A percentile compares a stretch with the other conserved stretches of the same genome.
phyloP scores from a whole-genome alignment of 2,113 vertebrate species.

The Rhabdomys dilectus region DNA sequence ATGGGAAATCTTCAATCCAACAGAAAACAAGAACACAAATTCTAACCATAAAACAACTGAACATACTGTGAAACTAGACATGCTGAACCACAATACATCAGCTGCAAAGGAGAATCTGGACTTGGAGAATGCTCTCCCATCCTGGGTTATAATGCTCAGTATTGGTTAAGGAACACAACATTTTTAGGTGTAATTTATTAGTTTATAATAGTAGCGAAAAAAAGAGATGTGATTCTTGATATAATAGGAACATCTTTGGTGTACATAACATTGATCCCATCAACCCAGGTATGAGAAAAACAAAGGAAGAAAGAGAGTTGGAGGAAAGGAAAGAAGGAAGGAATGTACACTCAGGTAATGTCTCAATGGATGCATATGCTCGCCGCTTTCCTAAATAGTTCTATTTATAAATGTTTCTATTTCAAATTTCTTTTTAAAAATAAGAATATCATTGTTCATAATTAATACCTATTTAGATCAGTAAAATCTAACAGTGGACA shows the following conservation, averaged over 20 bases:
- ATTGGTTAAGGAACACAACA: not conserved
- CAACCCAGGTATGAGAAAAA: rapidly evolving
- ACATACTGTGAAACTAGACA: not conserved
- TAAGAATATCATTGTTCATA: not conserved
- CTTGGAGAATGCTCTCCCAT: not conserved
- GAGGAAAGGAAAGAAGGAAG: not conserved
- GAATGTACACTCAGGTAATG: not conserved
- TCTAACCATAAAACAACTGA: not conserved
- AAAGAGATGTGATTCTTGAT: not conserved
- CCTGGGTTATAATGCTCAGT: not conserved
- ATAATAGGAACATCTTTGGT: not conserved
- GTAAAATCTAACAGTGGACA: not conserved
- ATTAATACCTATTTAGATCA: not conserved
- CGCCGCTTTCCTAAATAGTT: not conserved
- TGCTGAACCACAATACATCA: not conserved
- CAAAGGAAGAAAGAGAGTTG: not conserved
- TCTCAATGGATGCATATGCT: not conserved
- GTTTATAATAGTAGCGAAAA: not conserved
- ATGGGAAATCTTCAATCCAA: not conserved
- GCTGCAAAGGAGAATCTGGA: not conserved
- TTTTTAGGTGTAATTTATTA: not conserved
- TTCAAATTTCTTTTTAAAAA: not conserved
- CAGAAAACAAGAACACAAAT: slow-evolving; percentile 6
- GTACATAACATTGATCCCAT: not conserved
- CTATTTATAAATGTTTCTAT: not conserved